phyloP scores from a whole-genome alignment of 2,888 invertebrate species.

The Nomada lathburiana region DNA sequence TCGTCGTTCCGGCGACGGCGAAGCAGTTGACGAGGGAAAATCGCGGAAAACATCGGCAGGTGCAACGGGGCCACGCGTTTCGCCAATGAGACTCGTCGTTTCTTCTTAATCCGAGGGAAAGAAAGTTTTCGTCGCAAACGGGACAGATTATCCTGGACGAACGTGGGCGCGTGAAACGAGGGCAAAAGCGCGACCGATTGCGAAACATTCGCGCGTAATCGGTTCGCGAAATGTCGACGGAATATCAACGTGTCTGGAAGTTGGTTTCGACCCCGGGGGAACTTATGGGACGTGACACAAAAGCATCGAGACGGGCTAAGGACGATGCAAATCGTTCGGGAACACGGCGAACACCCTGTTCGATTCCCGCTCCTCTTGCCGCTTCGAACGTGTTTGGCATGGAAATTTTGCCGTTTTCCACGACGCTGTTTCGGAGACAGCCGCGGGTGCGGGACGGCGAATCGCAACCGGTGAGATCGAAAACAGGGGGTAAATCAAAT shows the following conservation, averaged over 20 bases:
- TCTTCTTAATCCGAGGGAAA: background rate
- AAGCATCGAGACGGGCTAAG: slow-evolving; percentile 33
- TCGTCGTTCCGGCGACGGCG: background rate
- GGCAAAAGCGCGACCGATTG: background rate
- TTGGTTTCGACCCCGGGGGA: slow-evolving; percentile 1
- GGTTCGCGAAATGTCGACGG: slow-evolving; percentile 30
- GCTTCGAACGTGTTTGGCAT: slow-evolving; percentile 51
- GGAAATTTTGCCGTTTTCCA: slow-evolving; percentile 5
- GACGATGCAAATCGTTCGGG: slow-evolving; percentile 49
- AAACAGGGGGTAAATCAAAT: background rate
- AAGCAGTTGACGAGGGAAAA: background rate
- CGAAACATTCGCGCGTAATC: slow-evolving; percentile 21
- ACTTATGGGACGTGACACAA: slow-evolving; percentile 31
- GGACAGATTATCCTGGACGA: background rate
- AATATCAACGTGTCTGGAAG: slow-evolving; percentile 41
- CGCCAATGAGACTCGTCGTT: background rate
- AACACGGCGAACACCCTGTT: slow-evolving; percentile 24
- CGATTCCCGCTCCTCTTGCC: slow-evolving; percentile 38
- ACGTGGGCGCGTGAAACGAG: background rate
- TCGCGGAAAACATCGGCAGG: background rate
- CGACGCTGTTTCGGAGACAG: background rate
- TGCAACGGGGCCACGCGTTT: background rate
- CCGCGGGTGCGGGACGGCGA: background rate
- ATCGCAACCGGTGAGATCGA: background rate
- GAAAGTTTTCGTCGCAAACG: background rate